Conservation (phyloP, 2,888 invertebrate genomes). For the Clunio marinus region DNA sequence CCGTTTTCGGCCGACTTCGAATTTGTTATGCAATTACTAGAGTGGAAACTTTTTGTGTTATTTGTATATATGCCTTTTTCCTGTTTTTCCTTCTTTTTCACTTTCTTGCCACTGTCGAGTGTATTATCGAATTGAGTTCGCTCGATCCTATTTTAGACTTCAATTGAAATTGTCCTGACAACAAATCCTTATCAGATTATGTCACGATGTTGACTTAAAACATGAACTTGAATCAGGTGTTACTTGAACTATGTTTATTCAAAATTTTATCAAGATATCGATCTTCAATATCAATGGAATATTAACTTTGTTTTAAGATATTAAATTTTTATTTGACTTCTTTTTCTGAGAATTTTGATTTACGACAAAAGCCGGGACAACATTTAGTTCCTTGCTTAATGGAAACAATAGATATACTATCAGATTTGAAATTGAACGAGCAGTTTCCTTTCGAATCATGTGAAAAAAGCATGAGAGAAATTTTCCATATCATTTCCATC, state of each 20-base stretch:
- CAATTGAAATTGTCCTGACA: conserved; percentile 23
- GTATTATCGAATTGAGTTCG: not conserved
- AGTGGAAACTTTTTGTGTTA: conserved; percentile 28
- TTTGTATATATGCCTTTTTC: not conserved
- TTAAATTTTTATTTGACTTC: conserved; percentile 8
- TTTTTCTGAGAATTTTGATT: conserved; percentile 2
- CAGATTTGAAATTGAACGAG: conserved; percentile 33
- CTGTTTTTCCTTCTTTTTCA: not conserved
- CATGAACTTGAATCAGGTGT: not conserved
- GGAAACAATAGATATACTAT: conserved; percentile 38
- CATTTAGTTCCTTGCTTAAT: conserved; percentile 29
- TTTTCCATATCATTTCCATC: conserved; percentile 17
- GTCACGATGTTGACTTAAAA: not conserved
- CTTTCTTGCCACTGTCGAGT: not conserved
- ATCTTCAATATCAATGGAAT: not conserved
- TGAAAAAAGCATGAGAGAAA: conserved; percentile 1
- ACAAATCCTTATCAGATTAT: conserved; percentile 31
- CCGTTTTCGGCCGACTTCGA: not conserved
- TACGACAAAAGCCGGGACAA: not conserved
- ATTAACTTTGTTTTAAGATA: too few relatives aligned
- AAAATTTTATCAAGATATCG: not conserved
- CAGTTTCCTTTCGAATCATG: conserved; percentile 38
- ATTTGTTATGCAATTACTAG: conserved; percentile 35
- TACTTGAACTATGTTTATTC: not conserved
- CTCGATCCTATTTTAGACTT: conserved; percentile 19